Base-by-base conservation (phyloP, 2,797 vertebrate genomes). In the Ctenosaura bakeri region DNA sequence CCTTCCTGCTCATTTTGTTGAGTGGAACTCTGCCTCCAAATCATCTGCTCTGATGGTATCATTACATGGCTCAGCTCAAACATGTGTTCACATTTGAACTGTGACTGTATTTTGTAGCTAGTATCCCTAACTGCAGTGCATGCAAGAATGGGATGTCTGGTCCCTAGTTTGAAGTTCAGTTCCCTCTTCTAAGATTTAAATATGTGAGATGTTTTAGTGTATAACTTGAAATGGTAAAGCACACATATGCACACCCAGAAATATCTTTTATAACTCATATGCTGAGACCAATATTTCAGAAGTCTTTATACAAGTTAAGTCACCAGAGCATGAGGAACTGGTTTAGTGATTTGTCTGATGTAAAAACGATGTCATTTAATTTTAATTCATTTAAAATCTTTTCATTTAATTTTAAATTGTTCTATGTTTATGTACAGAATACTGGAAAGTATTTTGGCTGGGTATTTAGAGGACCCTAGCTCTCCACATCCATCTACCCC, bases 131-230 rank as follows among this genome's bases (percentile, higher is more conserved):
- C 59, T 6, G 18, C 29, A 42, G 32, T 69, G 42, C 32, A 2
- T 29, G 42, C 6, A 78, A 29, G 66, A 69, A 69, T 69, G 66
- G 26, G 7, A 18, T 69, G 29, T 69, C 66, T 69, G 64, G 66
- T 13, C 66, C 29, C 42, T 29, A 4, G 46, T 20, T 69, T 84
- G 62, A 84, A 50, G 18, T 64, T 20, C 64, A 84, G 3, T 64
- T 85, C 32, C 29, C 62, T 84, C 64, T 85, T 35, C 69, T 52
- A 69, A 59, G 80, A 59, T 59, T 59, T 82, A 78, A 78, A 78
- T 29, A 10, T 24, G 38, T 32, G 29, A 69, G 32, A 13, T 3
- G 32, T 38, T 59, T 59, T 82, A 56, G n/a, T 6, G 18, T 22
- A 22, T 22, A 56, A 35, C 42, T 85, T 52, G 38, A 71, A 71